These are phyloP conservation scores for Musca vetustissima DNA, from an alignment of 1,140 invertebrate genomes.

Conservation along the genomic window DNA sequence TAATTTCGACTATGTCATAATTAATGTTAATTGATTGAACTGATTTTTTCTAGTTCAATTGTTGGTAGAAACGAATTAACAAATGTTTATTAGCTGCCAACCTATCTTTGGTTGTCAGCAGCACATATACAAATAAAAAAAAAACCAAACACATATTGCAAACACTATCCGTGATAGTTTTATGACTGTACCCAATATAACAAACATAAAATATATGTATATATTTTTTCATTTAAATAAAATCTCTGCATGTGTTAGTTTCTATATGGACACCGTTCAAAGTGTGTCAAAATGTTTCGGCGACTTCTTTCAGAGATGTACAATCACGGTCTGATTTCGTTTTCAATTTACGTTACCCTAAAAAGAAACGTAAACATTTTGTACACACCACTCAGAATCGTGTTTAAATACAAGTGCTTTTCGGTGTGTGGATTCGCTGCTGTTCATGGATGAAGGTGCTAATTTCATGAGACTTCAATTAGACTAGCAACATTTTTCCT, in stretches of 20 bases:
- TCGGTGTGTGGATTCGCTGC: background rate
- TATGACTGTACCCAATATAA: no score
- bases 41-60: conserved; percentile 54
- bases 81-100: conserved; percentile 4
- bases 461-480: conserved; percentile 55
- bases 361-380: conserved; percentile 45
- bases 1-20: conserved; percentile 38
- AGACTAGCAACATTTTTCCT: conserved; percentile 31
- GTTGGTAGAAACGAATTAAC: conserved; percentile 20
- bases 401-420: no score
- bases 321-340: background rate
- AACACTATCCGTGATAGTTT: no score
- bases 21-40: conserved; percentile 53
- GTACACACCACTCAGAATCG: conserved; percentile 7
- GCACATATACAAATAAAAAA: no score
- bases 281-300: conserved; percentile 28
- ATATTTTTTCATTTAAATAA: background rate
- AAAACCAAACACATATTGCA: no score
- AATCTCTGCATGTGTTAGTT: background rate
- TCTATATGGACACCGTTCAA: background rate
- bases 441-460: conserved; percentile 39
- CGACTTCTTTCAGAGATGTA: background rate
- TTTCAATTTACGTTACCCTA: conserved; percentile 16
- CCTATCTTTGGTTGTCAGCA: no score
- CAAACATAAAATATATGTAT: no score